Evolutionary conservation across 2,888 invertebrate genomes (phyloP), one percentile per base, ranked within the genome.

Genomic region (Elegia similella): DNA sequence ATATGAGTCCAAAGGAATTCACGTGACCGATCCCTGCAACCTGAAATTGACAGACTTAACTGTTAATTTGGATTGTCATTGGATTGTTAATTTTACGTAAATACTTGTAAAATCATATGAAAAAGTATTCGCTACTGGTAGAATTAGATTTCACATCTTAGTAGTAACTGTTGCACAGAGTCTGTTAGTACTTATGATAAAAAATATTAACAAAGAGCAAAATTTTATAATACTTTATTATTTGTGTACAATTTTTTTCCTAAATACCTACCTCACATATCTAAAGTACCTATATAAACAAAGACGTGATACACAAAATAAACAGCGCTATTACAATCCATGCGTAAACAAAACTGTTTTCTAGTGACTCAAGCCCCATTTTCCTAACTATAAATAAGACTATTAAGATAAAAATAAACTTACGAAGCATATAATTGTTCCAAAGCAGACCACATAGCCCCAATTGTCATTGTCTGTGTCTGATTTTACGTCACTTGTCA

Each of bases 361-460:
- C 34, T 34, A 8, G 10, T 34, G 34, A 34, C 10, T 8, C 2
- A 23, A 23, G 3, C 17, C 12, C 7, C 34, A 34, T 13, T 8
- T 48, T 13, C 1, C 6, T 17, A 32, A 29, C 47, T 47, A 30
- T 29, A 29, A 44, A 44, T 44, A 44, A 2, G 17, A 10, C 10
- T 5, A 7, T 47, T 30, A 38, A 5, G 6, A n/a, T 30, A 47
- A 47, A 47, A 53, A 13, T 43, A 44, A 32, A 88, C 94, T 94
- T 80, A 95, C 95, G 77, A 94, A 94, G 52, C 93, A 93, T 29
- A 95, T 77, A 50, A 93, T 87, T 58, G 93, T 92, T 16, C 94
- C 94, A 17, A 94, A 75, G 50, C 94, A 93, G 34, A 95, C 93
- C 55, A 93, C 84, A 81, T 94, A 95, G 5, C 95, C 95, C 94